A percentile compares a stretch with the other conserved stretches of the same genome.
phyloP scores from a whole-genome alignment of 2,888 invertebrate genomes.

The Chloroclystis v-ata region DNA sequence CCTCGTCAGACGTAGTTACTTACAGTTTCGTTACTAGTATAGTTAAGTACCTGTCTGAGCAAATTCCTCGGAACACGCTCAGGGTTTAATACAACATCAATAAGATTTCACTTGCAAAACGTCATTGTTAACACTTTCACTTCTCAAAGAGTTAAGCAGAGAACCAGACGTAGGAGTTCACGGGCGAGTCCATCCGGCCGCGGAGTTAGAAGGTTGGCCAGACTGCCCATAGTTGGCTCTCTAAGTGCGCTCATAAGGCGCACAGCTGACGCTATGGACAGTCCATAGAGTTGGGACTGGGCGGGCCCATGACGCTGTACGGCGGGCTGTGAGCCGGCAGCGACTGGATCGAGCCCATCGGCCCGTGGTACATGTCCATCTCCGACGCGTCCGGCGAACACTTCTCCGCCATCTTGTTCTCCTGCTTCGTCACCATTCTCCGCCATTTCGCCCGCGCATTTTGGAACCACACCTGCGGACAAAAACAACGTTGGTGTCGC shows the following conservation, averaged over 20 bases:
- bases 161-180: slow-evolving; percentile 9
- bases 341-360: slow-evolving; percentile 82
- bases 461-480: slow-evolving; percentile 95
- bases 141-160: slow-evolving; percentile 10
- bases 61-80: too few relatives aligned
- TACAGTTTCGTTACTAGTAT: too few relatives aligned
- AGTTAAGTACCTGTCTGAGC: too few relatives aligned
- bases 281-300: slow-evolving; percentile 85
- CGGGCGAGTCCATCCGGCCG: slow-evolving; percentile 1
- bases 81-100: neutral
- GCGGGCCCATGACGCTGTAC: slow-evolving; percentile 82
- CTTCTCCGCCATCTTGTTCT: slow-evolving; percentile 84
- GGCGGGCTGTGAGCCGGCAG: slow-evolving; percentile 84
- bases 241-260: slow-evolving; percentile 58
- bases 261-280: slow-evolving; percentile 81
- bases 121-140: slow-evolving; percentile 19
- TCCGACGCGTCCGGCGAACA: slow-evolving; percentile 82
- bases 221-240: slow-evolving; percentile 17
- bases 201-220: slow-evolving; percentile 17
- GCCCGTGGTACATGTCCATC: slow-evolving; percentile 81
- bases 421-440: slow-evolving; percentile 90
- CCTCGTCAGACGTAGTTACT: too few relatives aligned
- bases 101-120: slow-evolving; percentile 23
- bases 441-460: slow-evolving; percentile 96
- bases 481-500: slow-evolving; percentile 50